Base-by-base conservation (phyloP, 2,113 vertebrate species). In the Diglossa brunneiventris region DNA sequence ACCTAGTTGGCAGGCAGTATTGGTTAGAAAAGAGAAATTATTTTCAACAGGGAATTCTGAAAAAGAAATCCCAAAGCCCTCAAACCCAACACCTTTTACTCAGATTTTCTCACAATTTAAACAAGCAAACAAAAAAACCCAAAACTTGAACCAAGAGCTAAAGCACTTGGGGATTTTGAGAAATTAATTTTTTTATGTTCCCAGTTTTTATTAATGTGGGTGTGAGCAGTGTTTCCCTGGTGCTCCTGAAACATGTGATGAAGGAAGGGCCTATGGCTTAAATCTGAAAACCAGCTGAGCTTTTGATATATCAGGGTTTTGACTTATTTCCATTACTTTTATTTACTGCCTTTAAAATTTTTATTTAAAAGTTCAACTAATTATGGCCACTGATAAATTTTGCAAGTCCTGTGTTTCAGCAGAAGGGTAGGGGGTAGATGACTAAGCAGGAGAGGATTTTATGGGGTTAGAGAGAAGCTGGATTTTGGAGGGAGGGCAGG, bases 1-100 rank as follows among this genome's bases (percentile, higher is more conserved):
- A 95, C 90, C 93, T 94, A 83, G 79, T n/a, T 96, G 94, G 87
- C 92, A 95, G 85, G 52, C 52, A 88, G 50, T 20, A 67, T 9
- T 86, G 27, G 13, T 52, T 93, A 52, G 79, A 74, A 92, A 90
- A 67, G 33, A 61, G 19, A 70, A 66, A 89, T 82, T 73, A 67
- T 75, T 92, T 95, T 94, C 77, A 75, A 30, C 15, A 41, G 31
- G 17, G 42, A 69, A 35, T 74, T 81, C 58, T 72, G 52, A 37
- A 77, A 89, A 92, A 89, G 72, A 56, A 14, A 77, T 4, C 16
- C 9, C 30, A 92, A 35, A 27, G n/a, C 28, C 23, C 46, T 83
- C 20, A 89, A 90, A 81, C 20, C 7, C 26, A 78, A 74, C 19
- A 86, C 46, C 56, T 89, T 95, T 94, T 55, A 59, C 50, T 85